A percentile compares a stretch with the other conserved stretches of the same genome.
Conservation (phyloP, 2,113 vertebrate species). For the Pampusana beccarii region DNA sequence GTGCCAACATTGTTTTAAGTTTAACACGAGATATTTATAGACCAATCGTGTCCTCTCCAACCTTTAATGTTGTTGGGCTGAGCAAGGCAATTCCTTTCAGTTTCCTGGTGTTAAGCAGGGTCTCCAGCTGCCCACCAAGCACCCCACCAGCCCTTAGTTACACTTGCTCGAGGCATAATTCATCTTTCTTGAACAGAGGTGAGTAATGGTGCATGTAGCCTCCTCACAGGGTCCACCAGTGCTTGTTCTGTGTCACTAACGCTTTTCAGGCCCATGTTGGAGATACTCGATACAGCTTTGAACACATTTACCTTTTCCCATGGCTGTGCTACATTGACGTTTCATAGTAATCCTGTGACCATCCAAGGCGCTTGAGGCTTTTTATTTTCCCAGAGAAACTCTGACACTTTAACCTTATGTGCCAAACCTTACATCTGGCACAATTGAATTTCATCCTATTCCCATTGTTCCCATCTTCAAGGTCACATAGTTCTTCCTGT, state of each 20-base stretch:
- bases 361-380: neutral
- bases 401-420: conserved; percentile 4
- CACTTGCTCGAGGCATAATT: rapidly evolving
- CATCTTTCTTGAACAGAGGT: neutral
- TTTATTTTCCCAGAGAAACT: conserved; percentile 5
- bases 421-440: conserved; percentile 46
- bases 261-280: neutral
- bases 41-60: conserved; percentile 14
- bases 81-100: neutral
- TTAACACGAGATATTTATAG: conserved; percentile 57
- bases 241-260: neutral
- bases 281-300: neutral
- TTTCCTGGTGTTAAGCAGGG: neutral
- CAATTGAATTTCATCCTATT: neutral
- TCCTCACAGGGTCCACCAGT: neutral
- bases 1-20: conserved; percentile 64
- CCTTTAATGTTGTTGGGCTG: neutral
- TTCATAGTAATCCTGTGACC: neutral
- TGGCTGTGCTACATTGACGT: neutral
- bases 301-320: neutral
- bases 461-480: conserved; percentile 46
- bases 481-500: conserved; percentile 50
- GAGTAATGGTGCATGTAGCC: neutral
- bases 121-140: neutral
- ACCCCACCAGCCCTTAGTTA: neutral